Evolutionary conservation across 2,888 invertebrate species (phyloP).

Genomic region (Petrophora chlorosata): DNA sequence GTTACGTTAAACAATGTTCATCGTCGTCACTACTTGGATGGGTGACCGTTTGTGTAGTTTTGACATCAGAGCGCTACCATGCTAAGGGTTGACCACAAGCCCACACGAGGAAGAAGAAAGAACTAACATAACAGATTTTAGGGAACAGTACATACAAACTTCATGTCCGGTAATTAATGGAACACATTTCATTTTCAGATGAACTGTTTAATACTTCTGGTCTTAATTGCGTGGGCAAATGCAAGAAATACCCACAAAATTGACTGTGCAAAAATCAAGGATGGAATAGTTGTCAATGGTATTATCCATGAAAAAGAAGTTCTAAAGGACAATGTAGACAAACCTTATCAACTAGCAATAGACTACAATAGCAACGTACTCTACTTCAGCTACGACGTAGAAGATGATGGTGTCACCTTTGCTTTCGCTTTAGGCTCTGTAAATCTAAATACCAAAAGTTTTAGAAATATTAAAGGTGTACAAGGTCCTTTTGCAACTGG

Average conservation of each 20-base stretch:
- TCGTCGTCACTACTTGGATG: no score
- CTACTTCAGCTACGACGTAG: constrained; percentile 58
- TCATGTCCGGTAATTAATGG: no score
- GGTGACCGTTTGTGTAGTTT: no score
- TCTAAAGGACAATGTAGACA: constrained; percentile 43
- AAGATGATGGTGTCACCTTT: constrained; percentile 2
- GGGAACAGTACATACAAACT: no score
- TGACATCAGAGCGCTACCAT: no score
- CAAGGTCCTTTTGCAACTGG: constrained; percentile 59
- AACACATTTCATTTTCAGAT: constrained; percentile 46
- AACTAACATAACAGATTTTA: no score
- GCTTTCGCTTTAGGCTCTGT: constrained; percentile 55
- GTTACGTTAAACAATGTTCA: no score
- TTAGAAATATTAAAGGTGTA: constrained; percentile 49
- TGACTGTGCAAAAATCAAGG: no score
- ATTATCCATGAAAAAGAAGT: constrained; percentile 42
- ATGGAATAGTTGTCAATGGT: constrained; percentile 27
- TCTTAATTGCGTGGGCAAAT: constrained; percentile 30
- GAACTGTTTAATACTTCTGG: constrained; percentile 32
- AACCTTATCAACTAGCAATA: constrained; percentile 63
- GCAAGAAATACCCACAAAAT: constrained; percentile 26
- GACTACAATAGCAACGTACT: constrained; percentile 62
- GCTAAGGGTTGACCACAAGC: no score
- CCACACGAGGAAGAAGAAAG: no score
- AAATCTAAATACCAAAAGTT: constrained; percentile 55